Conservation (phyloP, 2,113 vertebrate genomes). For the Lota lota region DNA sequence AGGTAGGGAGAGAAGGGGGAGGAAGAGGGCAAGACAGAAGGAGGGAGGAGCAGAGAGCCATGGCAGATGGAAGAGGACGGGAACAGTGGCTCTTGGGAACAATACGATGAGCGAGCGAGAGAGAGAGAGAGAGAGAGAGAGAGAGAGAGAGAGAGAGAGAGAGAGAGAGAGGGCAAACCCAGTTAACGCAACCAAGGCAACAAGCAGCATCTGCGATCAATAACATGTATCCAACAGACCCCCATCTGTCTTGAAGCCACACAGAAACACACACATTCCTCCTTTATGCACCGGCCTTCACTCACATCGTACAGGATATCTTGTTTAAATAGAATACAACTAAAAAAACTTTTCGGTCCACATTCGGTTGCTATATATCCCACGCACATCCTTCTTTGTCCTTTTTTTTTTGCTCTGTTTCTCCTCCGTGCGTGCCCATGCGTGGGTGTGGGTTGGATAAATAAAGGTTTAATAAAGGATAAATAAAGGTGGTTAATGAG, state of each 20-base stretch:
- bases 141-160: constrained; percentile 39
- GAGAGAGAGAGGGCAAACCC: constrained; percentile 43
- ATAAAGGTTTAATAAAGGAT: constrained; percentile 33
- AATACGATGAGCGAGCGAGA: not conserved
- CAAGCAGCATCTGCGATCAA: constrained; percentile 63
- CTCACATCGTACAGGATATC: constrained; percentile 48
- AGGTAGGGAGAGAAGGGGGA: constrained; percentile 10
- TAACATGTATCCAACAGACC: constrained; percentile 45
- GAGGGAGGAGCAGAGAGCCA: constrained; percentile 27
- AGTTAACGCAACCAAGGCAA: constrained; percentile 54
- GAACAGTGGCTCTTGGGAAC: not conserved
- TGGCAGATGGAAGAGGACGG: not conserved
- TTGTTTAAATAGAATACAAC: constrained; percentile 47
- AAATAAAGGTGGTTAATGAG: constrained; percentile 71
- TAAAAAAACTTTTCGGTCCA: constrained; percentile 8
- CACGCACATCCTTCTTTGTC: constrained; percentile 16
- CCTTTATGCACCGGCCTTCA: constrained; percentile 18
- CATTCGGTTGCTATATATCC: not conserved
- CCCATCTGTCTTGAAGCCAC: constrained; percentile 11
- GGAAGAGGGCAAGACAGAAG: constrained; percentile 3
- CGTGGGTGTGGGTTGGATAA: too few relatives aligned
- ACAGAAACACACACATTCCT: constrained; percentile 33
- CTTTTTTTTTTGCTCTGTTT: not conserved
- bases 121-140: constrained; percentile 20
- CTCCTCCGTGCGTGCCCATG: too few relatives aligned